Conservation (phyloP, 1,140 invertebrate species). For the roundworm (Caenorhabditis elegans) region DNA sequence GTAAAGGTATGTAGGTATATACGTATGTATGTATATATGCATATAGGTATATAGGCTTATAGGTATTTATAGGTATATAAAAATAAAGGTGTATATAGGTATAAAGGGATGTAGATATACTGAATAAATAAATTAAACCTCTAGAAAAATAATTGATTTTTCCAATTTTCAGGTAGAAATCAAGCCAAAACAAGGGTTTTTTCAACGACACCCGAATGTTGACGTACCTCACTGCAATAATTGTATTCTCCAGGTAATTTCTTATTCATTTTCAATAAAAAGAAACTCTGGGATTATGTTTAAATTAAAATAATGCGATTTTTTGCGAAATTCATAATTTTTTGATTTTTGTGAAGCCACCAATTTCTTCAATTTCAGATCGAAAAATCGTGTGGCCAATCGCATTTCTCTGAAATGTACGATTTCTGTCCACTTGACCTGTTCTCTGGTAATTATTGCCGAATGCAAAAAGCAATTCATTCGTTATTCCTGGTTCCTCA, state of each 20-base stretch:
- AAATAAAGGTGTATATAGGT: too few species aligned
- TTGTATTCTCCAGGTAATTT: slow-evolving; percentile 60
- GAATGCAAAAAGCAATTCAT: slow-evolving; percentile 54
- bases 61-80: too few species aligned
- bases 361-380: slow-evolving; percentile 52
- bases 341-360: too few species aligned
- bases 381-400: slow-evolving; percentile 55
- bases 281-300: too few species aligned
- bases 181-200: slow-evolving; percentile 56
- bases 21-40: too few species aligned
- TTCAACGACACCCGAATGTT: slow-evolving; percentile 52
- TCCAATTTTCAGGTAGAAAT: slow-evolving; percentile 54
- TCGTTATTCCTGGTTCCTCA: slow-evolving; percentile 59
- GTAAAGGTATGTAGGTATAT: too few species aligned
- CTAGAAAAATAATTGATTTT: too few species aligned
- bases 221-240: slow-evolving; percentile 63
- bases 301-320: too few species aligned
- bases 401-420: slow-evolving; percentile 59
- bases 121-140: too few species aligned
- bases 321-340: too few species aligned
- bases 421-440: slow-evolving; percentile 64
- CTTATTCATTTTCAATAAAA: slow-evolving; percentile 25
- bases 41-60: too few species aligned
- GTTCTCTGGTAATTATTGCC: slow-evolving; percentile 55
- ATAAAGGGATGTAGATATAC: too few species aligned